Conservation (phyloP, 2,888 invertebrate genomes). For the Rhabditoides inermis region DNA sequence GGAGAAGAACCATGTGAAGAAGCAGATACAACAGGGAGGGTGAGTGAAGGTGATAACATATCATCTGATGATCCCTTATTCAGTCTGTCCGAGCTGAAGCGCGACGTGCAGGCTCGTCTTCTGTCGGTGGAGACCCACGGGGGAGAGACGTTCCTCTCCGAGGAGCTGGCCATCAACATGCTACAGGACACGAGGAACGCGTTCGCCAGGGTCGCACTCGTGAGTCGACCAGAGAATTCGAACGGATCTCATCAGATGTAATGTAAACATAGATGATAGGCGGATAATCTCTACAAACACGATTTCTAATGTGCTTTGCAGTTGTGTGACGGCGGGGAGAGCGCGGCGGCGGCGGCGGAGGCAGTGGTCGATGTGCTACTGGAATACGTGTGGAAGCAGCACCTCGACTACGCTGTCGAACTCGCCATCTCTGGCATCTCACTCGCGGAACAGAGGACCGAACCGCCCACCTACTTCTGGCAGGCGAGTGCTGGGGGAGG, state of each 20-base stretch:
- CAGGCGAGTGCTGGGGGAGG: no score
- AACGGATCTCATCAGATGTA: not conserved
- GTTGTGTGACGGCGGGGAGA: constrained; percentile 72
- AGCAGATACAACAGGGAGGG: constrained; percentile 79
- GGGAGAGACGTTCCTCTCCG: constrained; percentile 86
- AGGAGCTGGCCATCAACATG: constrained; percentile 81
- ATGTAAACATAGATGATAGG: not conserved
- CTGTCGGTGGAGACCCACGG: constrained; percentile 90
- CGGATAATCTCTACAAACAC: not conserved
- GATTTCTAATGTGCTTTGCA: constrained; percentile 46
- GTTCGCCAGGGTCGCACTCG: constrained; percentile 56
- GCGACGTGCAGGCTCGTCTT: constrained; percentile 86
- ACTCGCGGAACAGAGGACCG: constrained; percentile 70
- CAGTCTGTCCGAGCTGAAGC: constrained; percentile 79
- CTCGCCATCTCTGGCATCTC: constrained; percentile 60
- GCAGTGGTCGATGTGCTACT: constrained; percentile 72
- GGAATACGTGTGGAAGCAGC: constrained; percentile 77
- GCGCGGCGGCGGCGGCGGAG: constrained; percentile 63
- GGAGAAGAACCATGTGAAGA: constrained; percentile 86
- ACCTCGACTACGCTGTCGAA: constrained; percentile 91
- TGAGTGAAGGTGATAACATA: constrained; percentile 1
- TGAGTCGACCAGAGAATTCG: no score
- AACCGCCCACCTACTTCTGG: constrained; percentile 86
- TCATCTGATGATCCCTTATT: not conserved
- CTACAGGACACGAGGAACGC: constrained; percentile 77